phyloP scores from a whole-genome alignment of 2,797 vertebrate genomes.

The Apogon hyalosoma region DNA sequence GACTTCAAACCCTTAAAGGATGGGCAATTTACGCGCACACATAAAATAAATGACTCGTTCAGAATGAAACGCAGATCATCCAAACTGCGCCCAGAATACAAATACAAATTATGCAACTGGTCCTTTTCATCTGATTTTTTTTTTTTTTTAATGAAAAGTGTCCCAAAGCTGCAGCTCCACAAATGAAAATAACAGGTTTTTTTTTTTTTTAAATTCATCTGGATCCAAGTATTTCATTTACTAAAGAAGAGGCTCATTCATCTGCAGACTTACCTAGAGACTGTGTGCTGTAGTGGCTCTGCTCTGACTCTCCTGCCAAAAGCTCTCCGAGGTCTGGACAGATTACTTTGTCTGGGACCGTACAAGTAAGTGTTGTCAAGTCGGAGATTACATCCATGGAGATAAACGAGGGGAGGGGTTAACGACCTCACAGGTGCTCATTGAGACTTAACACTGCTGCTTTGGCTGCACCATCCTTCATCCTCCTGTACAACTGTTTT shows the following conservation, averaged over 20 bases:
- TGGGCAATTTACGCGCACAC: not conserved
- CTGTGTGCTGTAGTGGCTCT: constrained; percentile 43
- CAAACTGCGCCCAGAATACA: constrained; percentile 20
- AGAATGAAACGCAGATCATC: not conserved
- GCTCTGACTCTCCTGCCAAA: constrained; percentile 74
- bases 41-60: not conserved
- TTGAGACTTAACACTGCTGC: not conserved
- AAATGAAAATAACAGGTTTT: not conserved
- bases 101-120: constrained; percentile 2
- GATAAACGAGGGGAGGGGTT: constrained; percentile 32
- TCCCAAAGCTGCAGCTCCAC: not conserved
- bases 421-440: constrained; percentile 46
- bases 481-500: not conserved
- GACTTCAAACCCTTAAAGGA: not conserved
- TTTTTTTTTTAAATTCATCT: not conserved
- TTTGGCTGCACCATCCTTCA: constrained; percentile 16
- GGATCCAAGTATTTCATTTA: not conserved
- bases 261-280: constrained; percentile 73
- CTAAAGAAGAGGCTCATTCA: constrained; percentile 24
- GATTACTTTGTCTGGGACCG: constrained; percentile 60
- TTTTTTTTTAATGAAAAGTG: too few relatives aligned
- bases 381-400: constrained; percentile 69
- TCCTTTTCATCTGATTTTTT: too few relatives aligned
- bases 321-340: constrained; percentile 62
- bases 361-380: constrained; percentile 66